A percentile compares a stretch with the other conserved stretches of the same genome.
phyloP scores from a whole-genome alignment of 2,797 vertebrate species.

The Gymnopithys bicolor region DNA sequence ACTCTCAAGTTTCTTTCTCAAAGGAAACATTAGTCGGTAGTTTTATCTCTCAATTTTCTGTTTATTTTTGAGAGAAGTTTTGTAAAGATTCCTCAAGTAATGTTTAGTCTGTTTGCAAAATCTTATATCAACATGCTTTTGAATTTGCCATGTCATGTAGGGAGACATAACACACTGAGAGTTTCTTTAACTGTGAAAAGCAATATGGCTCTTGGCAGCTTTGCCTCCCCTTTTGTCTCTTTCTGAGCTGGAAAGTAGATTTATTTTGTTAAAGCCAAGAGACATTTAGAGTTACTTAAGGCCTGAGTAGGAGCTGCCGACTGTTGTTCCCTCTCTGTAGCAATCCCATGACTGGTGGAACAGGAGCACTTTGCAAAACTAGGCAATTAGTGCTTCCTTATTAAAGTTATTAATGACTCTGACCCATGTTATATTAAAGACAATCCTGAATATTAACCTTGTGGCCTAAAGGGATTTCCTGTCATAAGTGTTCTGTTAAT shows the following conservation, averaged over 20 bases:
- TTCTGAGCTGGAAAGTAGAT: not conserved
- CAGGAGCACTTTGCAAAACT: not conserved
- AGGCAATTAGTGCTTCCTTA: not conserved
- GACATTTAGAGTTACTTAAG: conserved; percentile 49
- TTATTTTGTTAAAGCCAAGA: conserved; percentile 61
- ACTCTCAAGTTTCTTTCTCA: conserved; percentile 49
- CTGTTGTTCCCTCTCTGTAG: not conserved
- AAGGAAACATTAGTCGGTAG: conserved; percentile 31
- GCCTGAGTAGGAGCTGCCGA: not conserved
- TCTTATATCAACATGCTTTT: conserved; percentile 55
- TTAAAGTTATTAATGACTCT: conserved; percentile 32
- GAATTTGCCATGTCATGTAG: not conserved
- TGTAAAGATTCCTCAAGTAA: conserved; percentile 52
- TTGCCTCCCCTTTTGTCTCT: conserved; percentile 12
- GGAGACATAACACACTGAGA: conserved; percentile 30
- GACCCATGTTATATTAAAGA: not conserved
- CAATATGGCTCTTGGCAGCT: conserved; percentile 51
- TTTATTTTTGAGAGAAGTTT: conserved; percentile 59
- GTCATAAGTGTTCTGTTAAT: not conserved
- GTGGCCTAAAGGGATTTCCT: not conserved
- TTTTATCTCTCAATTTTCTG: conserved; percentile 45
- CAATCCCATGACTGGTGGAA: not conserved
- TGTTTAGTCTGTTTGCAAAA: conserved; percentile 74
- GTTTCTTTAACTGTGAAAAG: conserved; percentile 40
- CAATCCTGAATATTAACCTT: conserved; percentile 45